Percentiles rank a stretch among this genome's conserved stretches.
Conservation (phyloP, 2,888 invertebrate genomes). For the Polyommatus icarus region DNA sequence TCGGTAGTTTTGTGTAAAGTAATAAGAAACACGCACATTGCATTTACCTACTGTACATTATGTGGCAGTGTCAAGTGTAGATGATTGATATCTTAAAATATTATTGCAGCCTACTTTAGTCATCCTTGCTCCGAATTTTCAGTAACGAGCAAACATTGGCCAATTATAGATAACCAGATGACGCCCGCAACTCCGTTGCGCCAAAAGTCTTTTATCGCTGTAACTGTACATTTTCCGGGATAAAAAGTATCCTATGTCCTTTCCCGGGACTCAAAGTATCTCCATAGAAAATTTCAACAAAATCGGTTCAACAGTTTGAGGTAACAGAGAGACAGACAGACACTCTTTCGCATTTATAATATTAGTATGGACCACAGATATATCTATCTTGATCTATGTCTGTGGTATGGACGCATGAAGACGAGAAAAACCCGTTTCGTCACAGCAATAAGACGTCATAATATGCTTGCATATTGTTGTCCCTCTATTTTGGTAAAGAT, state of each 20-base stretch:
- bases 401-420: neutral
- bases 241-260: neutral
- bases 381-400: no score
- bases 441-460: constrained; percentile 34
- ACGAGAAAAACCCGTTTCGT: constrained; percentile 52
- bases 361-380: no score
- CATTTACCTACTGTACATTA: no score
- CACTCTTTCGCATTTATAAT: no score
- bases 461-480: constrained; percentile 17
- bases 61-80: neutral
- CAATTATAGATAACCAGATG: constrained; percentile 45
- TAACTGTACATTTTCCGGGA: neutral
- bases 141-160: constrained; percentile 45
- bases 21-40: no score
- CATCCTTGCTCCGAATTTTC: constrained; percentile 62
- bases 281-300: no score
- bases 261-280: no score
- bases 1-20: no score
- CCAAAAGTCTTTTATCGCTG: neutral
- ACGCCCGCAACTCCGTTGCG: neutral
- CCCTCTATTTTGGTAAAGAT: neutral
- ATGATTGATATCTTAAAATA: constrained; percentile 25
- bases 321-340: no score
- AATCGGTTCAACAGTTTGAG: no score
- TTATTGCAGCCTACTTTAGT: constrained; percentile 52